Evolutionary conservation across 2,113 vertebrate genomes (phyloP).

Genomic region (Dendrocopos noguchii): DNA sequence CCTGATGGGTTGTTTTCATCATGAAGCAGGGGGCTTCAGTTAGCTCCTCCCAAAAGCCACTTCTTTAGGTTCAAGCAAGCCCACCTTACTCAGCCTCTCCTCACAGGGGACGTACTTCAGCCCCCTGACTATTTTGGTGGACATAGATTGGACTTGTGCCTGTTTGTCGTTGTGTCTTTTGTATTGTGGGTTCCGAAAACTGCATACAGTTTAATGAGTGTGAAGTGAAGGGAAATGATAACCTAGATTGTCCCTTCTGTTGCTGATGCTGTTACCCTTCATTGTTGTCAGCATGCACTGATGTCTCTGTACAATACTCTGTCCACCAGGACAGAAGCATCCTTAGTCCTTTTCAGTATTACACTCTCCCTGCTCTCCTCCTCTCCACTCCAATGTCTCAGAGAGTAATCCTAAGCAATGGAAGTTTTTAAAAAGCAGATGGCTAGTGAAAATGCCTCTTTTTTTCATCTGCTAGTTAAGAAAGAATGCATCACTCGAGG

Average conservation of each 20-base stretch:
- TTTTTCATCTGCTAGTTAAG: background rate
- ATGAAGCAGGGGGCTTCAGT: background rate
- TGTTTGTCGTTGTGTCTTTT: background rate
- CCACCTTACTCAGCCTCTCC: background rate
- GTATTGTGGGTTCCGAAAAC: background rate
- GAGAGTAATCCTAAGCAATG: background rate
- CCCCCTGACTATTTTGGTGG: background rate
- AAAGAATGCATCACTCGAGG: background rate
- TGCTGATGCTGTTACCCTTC: background rate
- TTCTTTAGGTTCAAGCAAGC: background rate
- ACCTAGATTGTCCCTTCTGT: background rate
- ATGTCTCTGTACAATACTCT: background rate
- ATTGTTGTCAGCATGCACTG: accelerated
- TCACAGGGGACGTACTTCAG: background rate
- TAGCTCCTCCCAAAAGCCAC: accelerated
- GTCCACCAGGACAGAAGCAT: background rate
- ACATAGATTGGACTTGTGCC: background rate
- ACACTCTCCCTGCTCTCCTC: background rate
- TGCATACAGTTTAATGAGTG: background rate
- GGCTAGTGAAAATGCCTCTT: background rate
- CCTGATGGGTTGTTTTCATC: background rate
- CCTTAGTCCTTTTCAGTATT: background rate
- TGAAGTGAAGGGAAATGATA: background rate
- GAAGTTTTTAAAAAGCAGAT: background rate
- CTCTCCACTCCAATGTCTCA: background rate